Base-by-base conservation (phyloP, 92 coral and sea anemone species). In the Micromussa lordhowensis region DNA sequence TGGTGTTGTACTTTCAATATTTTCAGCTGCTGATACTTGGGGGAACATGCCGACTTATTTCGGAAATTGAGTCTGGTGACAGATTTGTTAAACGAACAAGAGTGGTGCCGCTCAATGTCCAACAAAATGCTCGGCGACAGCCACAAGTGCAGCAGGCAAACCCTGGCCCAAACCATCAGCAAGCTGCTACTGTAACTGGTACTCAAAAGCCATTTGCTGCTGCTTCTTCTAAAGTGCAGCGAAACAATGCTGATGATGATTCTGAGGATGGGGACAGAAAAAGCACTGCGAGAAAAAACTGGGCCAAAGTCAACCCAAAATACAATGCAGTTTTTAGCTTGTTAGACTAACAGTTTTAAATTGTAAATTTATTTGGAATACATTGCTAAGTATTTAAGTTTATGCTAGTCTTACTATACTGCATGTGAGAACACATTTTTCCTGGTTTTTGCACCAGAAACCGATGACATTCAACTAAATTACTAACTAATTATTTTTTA, bases 31-130 rank as follows among this genome's bases (percentile, higher is more conserved):
- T 94, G 75, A 81, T 94, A 66, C 90, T 94, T 5, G 94, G 86
- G 28, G 94, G 97, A 54, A 92, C 97, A n/a, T 92, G 95, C 63
- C 95, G 97, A 17, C 86, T 94, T 30, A 68, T 94, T 31, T 51
- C 97, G 28, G 77, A 86, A 57, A 82, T 90, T 32, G 95, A 92
- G 61, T 80, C 94, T 34, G 94, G 94, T 18, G 95, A 94, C 77
- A 91, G 95, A 63, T 80, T 91, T 32, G 89, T 92, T 22, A 94
- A 57, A 58, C 97, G 91, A 28, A 88, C 84, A 28, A 94, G 89
- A 88, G 95, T 94, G 17, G 91, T 81, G 36, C 97, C 97, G 0
- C 9, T 87, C 53, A 87, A 91, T n/a, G 19, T 55, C 59, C 63
- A 83, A 30, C 82, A 63, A 64, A 66, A 48, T 48, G 15, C 24